Conservation (phyloP, 1,140 invertebrate species). For the Berghia stephanieae region DNA sequence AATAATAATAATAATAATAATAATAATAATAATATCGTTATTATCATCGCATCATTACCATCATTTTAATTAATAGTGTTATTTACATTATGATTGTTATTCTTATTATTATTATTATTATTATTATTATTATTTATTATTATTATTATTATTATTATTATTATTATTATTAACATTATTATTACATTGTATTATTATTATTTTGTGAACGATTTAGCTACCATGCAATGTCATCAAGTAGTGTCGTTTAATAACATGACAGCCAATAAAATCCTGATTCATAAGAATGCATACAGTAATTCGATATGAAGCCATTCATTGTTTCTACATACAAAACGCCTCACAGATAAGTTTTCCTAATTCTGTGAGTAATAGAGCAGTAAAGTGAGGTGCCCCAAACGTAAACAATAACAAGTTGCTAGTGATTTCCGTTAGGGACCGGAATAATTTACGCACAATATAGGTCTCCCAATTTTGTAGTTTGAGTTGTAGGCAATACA, state of each 20-base stretch:
- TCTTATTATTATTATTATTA: not conserved
- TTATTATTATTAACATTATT: not conserved
- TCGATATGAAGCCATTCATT: not conserved
- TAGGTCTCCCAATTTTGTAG: too few species aligned
- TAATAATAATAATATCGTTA: not conserved
- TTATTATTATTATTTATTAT: not conserved
- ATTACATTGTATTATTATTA: too few species aligned
- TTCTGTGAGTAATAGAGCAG: too few species aligned
- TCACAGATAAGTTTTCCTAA: too few species aligned
- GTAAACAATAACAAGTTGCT: too few species aligned
- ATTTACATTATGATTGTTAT: not conserved
- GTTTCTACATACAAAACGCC: not conserved
- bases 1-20: not conserved
- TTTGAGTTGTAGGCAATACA: too few species aligned
- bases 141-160: not conserved
- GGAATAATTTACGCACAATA: too few species aligned
- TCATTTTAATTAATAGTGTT: not conserved
- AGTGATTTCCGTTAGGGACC: too few species aligned
- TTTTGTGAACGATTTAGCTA: too few species aligned
- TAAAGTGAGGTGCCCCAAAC: too few species aligned
- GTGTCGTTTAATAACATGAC: not conserved
- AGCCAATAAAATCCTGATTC: not conserved
- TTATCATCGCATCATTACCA: not conserved
- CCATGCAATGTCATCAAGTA: too few species aligned
- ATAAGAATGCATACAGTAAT: not conserved